Percentiles rank a stretch among this genome's conserved stretches.
Evolutionary conservation across 1,140 invertebrate genomes (phyloP).

Genomic region (Schlechtendalia chinensis): DNA sequence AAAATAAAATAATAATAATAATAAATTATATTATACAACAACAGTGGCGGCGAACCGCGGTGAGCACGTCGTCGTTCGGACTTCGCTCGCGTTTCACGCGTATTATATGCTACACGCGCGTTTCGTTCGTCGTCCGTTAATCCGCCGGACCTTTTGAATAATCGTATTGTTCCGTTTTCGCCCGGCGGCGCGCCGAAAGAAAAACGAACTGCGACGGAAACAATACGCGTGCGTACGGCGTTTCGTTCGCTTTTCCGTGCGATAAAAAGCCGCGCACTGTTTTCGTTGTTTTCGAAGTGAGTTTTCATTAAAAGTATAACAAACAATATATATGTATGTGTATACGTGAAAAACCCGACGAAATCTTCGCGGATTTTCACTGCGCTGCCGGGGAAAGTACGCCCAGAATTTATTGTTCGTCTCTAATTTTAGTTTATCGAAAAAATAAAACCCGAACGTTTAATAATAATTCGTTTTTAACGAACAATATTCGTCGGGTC

Average conservation of each 20-base stretch:
- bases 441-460: too few relatives aligned
- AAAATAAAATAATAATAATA: conserved; percentile 4
- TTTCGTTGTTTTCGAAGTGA: not conserved
- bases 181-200: not conserved
- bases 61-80: too few relatives aligned
- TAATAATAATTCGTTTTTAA: not conserved
- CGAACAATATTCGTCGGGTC: not conserved
- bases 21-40: not conserved
- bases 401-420: not conserved
- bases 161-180: not conserved
- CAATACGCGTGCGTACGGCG: too few relatives aligned
- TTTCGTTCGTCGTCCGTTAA: not conserved
- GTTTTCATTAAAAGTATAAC: not conserved
- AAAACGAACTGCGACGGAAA: not conserved
- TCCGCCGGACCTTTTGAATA: not conserved
- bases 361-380: not conserved
- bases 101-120: too few relatives aligned
- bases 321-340: too few relatives aligned
- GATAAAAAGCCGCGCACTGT: too few relatives aligned
- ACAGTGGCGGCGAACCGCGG: not conserved
- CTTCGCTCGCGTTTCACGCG: too few relatives aligned
- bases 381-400: not conserved
- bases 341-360: too few relatives aligned
- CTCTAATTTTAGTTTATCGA: not conserved
- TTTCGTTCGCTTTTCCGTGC: too few relatives aligned